A percentile compares a stretch with the other conserved stretches of the same genome.
Evolutionary conservation across 2,797 vertebrate genomes (phyloP).

Genomic region (Ciconia nigra): DNA sequence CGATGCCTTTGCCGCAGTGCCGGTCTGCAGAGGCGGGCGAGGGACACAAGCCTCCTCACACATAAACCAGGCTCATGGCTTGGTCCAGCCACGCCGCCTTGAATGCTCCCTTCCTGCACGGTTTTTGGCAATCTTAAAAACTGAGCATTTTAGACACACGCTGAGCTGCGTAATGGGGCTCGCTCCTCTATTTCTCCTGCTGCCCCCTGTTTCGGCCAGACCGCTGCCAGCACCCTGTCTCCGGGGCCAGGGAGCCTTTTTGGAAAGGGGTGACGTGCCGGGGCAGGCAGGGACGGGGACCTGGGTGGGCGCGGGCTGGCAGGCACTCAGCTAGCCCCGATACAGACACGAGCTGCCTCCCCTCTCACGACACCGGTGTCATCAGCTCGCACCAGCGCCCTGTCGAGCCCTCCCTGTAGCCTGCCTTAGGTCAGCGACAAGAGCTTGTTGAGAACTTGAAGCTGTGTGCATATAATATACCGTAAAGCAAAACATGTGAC

Average conservation of each 20-base stretch:
- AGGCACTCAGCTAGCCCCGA: neutral
- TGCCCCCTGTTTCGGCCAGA: neutral
- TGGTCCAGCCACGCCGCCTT: neutral
- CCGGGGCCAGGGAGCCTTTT: neutral
- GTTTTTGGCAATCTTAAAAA: neutral
- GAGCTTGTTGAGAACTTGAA: neutral
- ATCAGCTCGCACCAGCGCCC: neutral
- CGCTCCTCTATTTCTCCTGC: neutral
- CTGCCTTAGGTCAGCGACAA: neutral
- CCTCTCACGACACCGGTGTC: accelerated
- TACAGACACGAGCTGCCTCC: neutral
- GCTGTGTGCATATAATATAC: neutral
- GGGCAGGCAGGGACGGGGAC: neutral
- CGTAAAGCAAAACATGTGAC: neutral
- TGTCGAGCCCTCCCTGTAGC: neutral
- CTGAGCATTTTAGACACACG: neutral
- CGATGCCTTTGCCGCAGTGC: neutral
- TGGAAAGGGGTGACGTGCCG: neutral
- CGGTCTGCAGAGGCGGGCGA: neutral
- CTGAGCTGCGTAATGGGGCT: neutral
- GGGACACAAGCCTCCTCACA: neutral
- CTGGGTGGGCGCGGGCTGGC: neutral
- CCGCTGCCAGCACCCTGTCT: neutral
- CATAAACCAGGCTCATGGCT: neutral
- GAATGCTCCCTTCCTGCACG: neutral